Evolutionary conservation across 2,113 vertebrate species (phyloP).

Genomic region (Pygoscelis antarcticus): DNA sequence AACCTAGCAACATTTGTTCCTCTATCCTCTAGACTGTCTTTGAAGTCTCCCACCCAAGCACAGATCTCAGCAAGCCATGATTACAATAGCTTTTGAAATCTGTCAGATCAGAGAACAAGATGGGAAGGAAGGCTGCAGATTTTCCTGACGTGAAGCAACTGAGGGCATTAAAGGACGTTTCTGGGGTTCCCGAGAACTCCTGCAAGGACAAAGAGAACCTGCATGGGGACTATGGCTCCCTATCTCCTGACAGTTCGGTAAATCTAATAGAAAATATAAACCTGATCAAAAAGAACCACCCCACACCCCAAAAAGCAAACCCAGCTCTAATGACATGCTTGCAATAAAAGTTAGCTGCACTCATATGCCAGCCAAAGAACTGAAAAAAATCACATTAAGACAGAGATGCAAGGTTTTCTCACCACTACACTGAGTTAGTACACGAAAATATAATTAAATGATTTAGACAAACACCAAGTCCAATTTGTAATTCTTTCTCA

Average conservation of each 20-base stretch:
- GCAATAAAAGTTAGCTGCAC: not conserved
- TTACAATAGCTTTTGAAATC: not conserved
- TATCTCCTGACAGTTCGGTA: not conserved
- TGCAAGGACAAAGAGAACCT: not conserved
- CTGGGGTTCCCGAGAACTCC: not conserved
- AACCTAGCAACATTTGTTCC: not conserved
- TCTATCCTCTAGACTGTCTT: not conserved
- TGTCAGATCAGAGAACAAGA: not conserved
- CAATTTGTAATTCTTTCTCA: not conserved
- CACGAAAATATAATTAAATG: not conserved
- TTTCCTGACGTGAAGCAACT: not conserved
- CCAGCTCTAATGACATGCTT: not conserved
- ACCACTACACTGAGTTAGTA: not conserved
- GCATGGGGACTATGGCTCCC: not conserved
- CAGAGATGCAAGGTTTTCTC: not conserved
- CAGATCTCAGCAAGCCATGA: not conserved
- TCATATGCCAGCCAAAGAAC: not conserved
- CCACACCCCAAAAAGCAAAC: not conserved
- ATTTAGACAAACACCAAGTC: constrained; percentile 17
- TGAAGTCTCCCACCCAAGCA: not conserved
- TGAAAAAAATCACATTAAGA: not conserved
- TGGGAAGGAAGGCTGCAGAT: not conserved
- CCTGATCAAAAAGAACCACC: not conserved
- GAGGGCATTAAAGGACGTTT: not conserved
- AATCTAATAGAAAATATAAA: not conserved